A percentile compares a stretch with the other conserved stretches of the same genome.
Conservation (phyloP, 1,140 invertebrate species). For the Bombus pascuorum region DNA sequence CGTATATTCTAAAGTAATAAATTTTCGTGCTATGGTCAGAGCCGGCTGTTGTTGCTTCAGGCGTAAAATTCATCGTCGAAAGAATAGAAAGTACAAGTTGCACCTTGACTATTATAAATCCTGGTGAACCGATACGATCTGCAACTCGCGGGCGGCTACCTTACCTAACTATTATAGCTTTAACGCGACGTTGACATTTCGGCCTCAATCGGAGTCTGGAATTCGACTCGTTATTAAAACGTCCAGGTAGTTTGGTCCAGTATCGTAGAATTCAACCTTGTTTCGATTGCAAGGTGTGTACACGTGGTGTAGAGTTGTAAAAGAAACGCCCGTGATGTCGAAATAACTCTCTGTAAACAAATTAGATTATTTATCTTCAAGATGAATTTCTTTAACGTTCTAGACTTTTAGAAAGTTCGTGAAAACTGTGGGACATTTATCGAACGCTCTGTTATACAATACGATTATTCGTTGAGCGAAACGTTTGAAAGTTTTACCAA, state of each 20-base stretch:
- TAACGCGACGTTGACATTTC: conserved; percentile 42
- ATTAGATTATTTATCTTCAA: background rate
- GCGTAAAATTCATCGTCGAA: conserved; percentile 33
- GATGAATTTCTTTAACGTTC: background rate
- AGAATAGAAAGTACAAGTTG: conserved; percentile 48
- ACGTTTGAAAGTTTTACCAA: background rate
- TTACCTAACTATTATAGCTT: conserved; percentile 13
- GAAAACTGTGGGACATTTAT: background rate
- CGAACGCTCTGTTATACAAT: background rate
- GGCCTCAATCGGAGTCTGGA: background rate
- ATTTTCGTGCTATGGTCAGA: conserved; percentile 8
- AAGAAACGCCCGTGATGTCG: background rate
- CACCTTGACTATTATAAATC: conserved; percentile 45
- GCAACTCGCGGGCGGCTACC: background rate
- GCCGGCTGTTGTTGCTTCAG: too few species aligned
- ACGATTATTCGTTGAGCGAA: background rate
- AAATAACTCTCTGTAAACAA: background rate
- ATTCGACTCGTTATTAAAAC: background rate
- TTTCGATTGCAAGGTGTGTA: background rate
- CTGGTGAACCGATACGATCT: conserved; percentile 24
- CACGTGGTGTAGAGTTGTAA: too few species aligned
- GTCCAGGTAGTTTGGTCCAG: background rate
- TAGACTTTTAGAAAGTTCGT: background rate
- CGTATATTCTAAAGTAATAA: conserved; percentile 17
- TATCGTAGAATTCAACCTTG: background rate